Percentiles rank a stretch among this genome's conserved stretches.
These are phyloP conservation scores for Yponomeuta evonymella DNA, from an alignment of 2,888 invertebrate species.

Conservation along the genomic window DNA sequence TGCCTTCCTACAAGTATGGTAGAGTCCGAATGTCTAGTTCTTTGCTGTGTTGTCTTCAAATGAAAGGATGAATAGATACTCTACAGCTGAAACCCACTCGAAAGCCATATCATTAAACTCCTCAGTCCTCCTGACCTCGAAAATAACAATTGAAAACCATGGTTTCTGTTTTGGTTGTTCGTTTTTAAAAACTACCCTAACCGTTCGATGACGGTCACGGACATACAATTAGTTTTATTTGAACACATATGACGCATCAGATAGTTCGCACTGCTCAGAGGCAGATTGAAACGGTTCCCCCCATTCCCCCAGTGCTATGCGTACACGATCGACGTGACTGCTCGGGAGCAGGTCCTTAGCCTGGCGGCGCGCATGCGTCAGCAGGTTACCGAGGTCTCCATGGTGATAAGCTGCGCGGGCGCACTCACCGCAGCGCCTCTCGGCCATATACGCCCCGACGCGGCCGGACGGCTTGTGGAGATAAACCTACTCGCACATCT, in stretches of 20 bases:
- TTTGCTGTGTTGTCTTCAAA: no score
- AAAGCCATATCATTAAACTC: no score
- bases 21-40: no score
- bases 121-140: no score
- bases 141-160: no score
- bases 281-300: not conserved
- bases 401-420: constrained; percentile 63
- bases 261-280: not conserved
- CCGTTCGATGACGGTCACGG: no score
- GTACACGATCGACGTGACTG: constrained; percentile 64
- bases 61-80: no score
- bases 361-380: constrained; percentile 54
- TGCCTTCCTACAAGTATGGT: not conserved
- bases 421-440: constrained; percentile 46
- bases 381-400: constrained; percentile 57
- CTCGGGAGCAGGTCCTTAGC: constrained; percentile 59
- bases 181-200: no score
- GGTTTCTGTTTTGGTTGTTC: no score
- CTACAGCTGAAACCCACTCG: no score
- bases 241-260: not conserved
- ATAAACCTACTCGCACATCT: constrained; percentile 61
- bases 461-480: constrained; percentile 47
- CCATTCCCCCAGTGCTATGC: constrained; percentile 48
- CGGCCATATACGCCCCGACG: constrained; percentile 44
- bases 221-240: no score